Evolutionary conservation across 2,888 invertebrate genomes (phyloP).

Genomic region (Criorhina ranunculi): DNA sequence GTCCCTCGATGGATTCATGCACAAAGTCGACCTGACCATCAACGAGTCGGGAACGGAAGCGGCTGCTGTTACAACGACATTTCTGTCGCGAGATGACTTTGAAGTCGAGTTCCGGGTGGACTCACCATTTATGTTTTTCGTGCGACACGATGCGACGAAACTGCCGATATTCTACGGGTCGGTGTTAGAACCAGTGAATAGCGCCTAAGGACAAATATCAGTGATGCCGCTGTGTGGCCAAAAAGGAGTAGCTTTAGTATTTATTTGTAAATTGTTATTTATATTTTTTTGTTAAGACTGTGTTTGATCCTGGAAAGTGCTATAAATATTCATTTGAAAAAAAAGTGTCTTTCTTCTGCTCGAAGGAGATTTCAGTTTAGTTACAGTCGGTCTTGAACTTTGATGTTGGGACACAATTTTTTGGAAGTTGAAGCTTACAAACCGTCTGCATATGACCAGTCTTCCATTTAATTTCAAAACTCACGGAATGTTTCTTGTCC

Average conservation of each 20-base stretch:
- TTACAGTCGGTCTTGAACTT: no score
- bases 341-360: no score
- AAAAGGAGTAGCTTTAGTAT: not conserved
- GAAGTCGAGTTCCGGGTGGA: constrained; percentile 84
- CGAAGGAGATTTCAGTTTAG: no score
- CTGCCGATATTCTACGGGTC: constrained; percentile 88
- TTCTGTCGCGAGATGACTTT: constrained; percentile 85
- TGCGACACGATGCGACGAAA: constrained; percentile 86
- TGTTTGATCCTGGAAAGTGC: not conserved
- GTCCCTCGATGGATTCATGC: constrained; percentile 86
- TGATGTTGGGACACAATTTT: no score
- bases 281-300: constrained; percentile 18
- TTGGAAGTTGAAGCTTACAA: no score
- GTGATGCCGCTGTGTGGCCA: not conserved
- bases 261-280: not conserved
- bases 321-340: not conserved
- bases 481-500: no score
- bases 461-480: no score
- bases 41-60: constrained; percentile 87
- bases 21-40: constrained; percentile 86
- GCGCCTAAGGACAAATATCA: not conserved
- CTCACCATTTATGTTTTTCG: constrained; percentile 88
- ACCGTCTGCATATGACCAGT: no score
- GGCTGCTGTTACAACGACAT: constrained; percentile 86
- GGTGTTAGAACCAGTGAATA: constrained; percentile 85